Conservation (phyloP, 2,113 vertebrate species). For the Herpetotheres cachinnans region DNA sequence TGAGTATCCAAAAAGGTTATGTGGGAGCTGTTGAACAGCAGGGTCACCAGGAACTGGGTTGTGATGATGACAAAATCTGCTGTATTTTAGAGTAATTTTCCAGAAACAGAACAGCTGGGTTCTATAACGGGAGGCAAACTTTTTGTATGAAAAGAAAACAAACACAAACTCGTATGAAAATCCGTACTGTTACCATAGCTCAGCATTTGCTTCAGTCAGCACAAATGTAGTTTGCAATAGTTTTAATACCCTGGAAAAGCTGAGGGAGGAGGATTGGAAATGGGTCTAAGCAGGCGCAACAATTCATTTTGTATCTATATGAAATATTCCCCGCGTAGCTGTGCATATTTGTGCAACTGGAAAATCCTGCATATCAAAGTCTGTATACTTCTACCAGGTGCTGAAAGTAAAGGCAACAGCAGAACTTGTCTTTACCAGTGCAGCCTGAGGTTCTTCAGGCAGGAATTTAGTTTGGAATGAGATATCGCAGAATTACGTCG, state of each 20-base stretch:
- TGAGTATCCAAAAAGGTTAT: background rate
- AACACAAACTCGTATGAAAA: background rate
- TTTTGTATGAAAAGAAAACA: slow-evolving; percentile 17
- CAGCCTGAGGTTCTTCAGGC: background rate
- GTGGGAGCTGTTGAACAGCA: background rate
- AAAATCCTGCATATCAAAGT: background rate
- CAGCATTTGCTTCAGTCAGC: slow-evolving; percentile 16
- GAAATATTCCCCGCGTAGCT: background rate
- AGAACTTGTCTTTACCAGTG: background rate
- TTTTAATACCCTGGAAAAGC: background rate
- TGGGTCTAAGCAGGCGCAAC: background rate
- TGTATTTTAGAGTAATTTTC: background rate
- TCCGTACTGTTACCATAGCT: background rate
- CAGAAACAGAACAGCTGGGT: slow-evolving; percentile 1
- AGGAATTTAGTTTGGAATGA: background rate
- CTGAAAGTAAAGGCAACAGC: background rate
- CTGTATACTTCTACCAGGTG: background rate
- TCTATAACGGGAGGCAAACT: background rate
- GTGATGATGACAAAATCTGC: background rate
- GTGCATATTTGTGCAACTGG: background rate
- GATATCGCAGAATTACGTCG: background rate
- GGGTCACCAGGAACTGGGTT: background rate
- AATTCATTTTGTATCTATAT: background rate
- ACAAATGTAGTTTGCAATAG: background rate
- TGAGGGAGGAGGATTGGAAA: background rate